Evolutionary conservation across 1,140 invertebrate genomes (phyloP).

Genomic region (Orius laevigatus): DNA sequence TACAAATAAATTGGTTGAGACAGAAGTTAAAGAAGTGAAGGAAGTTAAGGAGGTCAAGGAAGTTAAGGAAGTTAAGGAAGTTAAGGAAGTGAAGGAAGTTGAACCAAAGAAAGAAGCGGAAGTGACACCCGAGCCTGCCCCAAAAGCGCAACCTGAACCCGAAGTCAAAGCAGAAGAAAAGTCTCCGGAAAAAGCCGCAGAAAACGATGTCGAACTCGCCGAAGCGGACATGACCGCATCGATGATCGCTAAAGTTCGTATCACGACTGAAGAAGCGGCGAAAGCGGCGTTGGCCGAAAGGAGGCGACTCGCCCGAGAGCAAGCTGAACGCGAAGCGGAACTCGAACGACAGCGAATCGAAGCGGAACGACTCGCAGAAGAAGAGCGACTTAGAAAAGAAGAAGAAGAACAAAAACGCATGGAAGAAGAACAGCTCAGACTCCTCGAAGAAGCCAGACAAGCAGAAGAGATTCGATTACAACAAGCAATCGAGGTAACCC

Average conservation of each 20-base stretch:
- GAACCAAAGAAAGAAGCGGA: conserved; percentile 31
- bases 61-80: no score
- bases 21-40: conserved; percentile 10
- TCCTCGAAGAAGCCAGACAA: conserved; percentile 49
- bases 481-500: conserved; percentile 49
- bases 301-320: conserved; percentile 61
- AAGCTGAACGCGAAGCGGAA: conserved; percentile 71
- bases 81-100: conserved; percentile 13
- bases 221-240: conserved; percentile 33
- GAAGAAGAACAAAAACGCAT: conserved; percentile 61
- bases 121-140: conserved; percentile 22
- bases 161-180: conserved; percentile 6
- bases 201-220: conserved; percentile 26
- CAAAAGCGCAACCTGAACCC: conserved; percentile 16
- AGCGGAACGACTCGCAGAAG: conserved; percentile 53
- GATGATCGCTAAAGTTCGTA: conserved; percentile 51
- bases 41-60: conserved; percentile 17
- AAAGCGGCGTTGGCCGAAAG: conserved; percentile 77
- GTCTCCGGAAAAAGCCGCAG: conserved; percentile 26
- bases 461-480: conserved; percentile 56
- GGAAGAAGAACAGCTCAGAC: conserved; percentile 54
- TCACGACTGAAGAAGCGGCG: conserved; percentile 76
- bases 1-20: background rate
- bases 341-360: conserved; percentile 55
- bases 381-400: conserved; percentile 55